These are phyloP conservation scores for Athetis lepigone DNA, from an alignment of 2,888 invertebrate species.

Conservation along the genomic window DNA sequence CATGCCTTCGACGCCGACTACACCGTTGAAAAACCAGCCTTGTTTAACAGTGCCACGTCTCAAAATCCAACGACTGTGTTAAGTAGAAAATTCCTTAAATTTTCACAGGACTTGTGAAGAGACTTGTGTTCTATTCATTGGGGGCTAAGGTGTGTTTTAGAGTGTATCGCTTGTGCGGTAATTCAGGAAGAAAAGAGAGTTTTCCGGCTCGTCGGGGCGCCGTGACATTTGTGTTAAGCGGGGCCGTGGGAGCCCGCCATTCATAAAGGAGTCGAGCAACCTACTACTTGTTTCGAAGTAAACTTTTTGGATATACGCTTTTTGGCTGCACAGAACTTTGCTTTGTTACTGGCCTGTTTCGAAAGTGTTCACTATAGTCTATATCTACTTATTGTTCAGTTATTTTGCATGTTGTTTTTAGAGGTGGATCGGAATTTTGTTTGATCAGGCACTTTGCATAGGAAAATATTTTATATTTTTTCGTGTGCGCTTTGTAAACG, in stretches of 20 bases:
- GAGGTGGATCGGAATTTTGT: conserved; percentile 17
- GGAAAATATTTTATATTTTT: conserved; percentile 21
- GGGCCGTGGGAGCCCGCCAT: conserved; percentile 85
- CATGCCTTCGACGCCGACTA: conserved; percentile 75
- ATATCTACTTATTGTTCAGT: conserved; percentile 38
- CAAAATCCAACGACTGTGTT: conserved; percentile 68
- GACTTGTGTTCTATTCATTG: conserved; percentile 68
- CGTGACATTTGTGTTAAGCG: conserved; percentile 90
- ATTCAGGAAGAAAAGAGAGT: conserved; percentile 90
- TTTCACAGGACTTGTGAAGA: conserved; percentile 66
- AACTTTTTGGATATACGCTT: conserved; percentile 78
- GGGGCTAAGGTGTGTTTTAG: conserved; percentile 70
- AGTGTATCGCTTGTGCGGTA: conserved; percentile 71
- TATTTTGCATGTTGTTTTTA: conserved; percentile 37
- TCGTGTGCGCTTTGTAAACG: conserved; percentile 8
- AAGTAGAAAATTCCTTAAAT: conserved; percentile 88
- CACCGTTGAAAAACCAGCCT: conserved; percentile 68
- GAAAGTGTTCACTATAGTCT: conserved; percentile 50
- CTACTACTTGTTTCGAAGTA: conserved; percentile 82
- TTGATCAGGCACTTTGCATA: conserved; percentile 24
- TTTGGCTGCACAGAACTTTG: conserved; percentile 68
- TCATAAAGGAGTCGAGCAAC: conserved; percentile 84
- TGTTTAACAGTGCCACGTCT: conserved; percentile 69
- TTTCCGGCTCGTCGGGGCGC: conserved; percentile 88
- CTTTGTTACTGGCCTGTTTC: conserved; percentile 61